Conservation (phyloP, 2,113 vertebrate genomes). For the Oxygymnocypris stewartii region DNA sequence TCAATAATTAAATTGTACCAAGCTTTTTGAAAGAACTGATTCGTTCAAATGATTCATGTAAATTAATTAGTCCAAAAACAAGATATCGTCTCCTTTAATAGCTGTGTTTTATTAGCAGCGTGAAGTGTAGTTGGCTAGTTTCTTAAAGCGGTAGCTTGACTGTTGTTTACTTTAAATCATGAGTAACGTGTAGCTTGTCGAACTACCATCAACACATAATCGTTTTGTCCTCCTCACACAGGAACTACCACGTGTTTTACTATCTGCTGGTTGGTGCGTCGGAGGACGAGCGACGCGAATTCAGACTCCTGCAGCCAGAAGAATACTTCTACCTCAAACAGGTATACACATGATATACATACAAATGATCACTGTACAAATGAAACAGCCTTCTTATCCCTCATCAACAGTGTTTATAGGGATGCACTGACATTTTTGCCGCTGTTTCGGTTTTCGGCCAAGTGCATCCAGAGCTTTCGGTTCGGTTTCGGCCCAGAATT, state of each 20-base stretch:
- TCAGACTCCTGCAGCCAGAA: constrained; percentile 91
- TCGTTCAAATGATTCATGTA: neutral
- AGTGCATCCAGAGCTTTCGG: too few species aligned
- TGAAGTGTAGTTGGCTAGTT: neutral
- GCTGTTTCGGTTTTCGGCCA: too few species aligned
- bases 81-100: neutral
- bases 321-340: constrained; percentile 99
- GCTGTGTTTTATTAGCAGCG: neutral
- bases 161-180: neutral
- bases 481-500: too few species aligned
- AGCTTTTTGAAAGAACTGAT: too few species aligned
- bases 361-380: neutral
- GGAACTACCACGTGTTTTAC: constrained; percentile 99
- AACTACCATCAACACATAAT: neutral
- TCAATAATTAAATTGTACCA: too few species aligned
- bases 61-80: neutral
- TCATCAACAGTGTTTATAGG: too few species aligned
- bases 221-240: constrained; percentile 56
- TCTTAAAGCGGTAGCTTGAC: neutral
- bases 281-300: constrained; percentile 88
- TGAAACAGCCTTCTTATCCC: neutral
- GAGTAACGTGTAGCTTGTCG: too few species aligned
- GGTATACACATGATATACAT: constrained; percentile 46
- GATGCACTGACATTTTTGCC: too few species aligned
- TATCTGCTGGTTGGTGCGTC: constrained; percentile 92